A percentile compares a stretch with the other conserved stretches of the same genome.
Evolutionary conservation across 2,113 vertebrate genomes (phyloP).

Genomic region (Notiomystis cincta): DNA sequence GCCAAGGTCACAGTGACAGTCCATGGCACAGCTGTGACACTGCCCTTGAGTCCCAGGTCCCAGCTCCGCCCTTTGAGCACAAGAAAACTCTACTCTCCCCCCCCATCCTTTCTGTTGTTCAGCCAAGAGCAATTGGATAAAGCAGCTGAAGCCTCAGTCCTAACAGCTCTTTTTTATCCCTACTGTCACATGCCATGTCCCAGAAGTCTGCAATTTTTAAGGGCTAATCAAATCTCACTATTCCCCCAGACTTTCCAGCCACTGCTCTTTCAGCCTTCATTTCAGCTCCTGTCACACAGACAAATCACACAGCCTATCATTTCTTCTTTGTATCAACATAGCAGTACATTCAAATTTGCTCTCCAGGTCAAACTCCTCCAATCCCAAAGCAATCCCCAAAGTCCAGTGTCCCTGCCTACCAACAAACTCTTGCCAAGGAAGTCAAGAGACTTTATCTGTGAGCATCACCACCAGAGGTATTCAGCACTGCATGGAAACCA

Average conservation of each 20-base stretch:
- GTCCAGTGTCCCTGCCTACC: not conserved
- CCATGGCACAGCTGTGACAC: not conserved
- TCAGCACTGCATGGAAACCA: not conserved
- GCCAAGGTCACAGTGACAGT: not conserved
- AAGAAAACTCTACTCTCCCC: not conserved
- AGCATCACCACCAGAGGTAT: not conserved
- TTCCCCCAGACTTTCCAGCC: not conserved
- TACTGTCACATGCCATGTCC: not conserved
- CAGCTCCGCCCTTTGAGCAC: not conserved
- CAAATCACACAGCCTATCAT: not conserved
- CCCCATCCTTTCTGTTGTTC: fast-evolving
- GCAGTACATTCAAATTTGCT: not conserved
- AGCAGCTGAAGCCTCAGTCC: not conserved
- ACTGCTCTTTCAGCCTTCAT: not conserved
- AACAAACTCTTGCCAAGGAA: not conserved
- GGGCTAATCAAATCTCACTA: not conserved
- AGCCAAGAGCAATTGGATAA: not conserved
- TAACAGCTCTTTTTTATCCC: not conserved
- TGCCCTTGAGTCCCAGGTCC: not conserved
- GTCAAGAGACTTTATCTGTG: not conserved
- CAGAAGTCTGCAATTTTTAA: not conserved
- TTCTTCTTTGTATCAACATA: not conserved
- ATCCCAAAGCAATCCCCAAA: not conserved
- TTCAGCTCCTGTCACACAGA: not conserved
- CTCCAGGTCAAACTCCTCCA: not conserved